phyloP scores from a whole-genome alignment of 1,140 invertebrate species.

The Zaprionus gabonicus region DNA sequence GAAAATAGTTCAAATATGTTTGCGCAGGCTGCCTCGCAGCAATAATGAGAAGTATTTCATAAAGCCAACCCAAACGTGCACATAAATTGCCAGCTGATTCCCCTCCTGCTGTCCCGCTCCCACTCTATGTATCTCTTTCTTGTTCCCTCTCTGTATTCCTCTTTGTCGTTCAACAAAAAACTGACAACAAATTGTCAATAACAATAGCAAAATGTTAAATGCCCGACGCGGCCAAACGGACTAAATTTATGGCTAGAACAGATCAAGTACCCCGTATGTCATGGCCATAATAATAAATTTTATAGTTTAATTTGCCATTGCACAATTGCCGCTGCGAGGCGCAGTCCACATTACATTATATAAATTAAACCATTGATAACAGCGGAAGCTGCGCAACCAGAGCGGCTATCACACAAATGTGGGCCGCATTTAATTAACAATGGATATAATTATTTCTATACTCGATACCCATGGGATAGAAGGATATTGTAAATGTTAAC shows the following conservation, averaged over 20 bases:
- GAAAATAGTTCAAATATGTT: slow-evolving; percentile 83
- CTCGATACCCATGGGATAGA: background rate
- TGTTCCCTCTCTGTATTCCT: background rate
- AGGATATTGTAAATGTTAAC: background rate
- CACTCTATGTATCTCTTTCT: slow-evolving; percentile 6
- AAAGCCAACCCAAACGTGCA: slow-evolving; percentile 45
- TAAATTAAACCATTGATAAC: slow-evolving; percentile 37
- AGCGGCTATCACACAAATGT: background rate
- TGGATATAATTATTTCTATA: background rate
- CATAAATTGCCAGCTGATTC: slow-evolving; percentile 40
- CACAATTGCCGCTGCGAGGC: slow-evolving; percentile 30
- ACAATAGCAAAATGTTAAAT: slow-evolving; percentile 68
- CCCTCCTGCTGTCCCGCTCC: background rate
- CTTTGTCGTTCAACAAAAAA: slow-evolving; percentile 42
- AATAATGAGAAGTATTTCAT: slow-evolving; percentile 81
- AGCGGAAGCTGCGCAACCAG: background rate
- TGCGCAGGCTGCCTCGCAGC: slow-evolving; percentile 41
- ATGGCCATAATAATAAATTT: slow-evolving; percentile 78
- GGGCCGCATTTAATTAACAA: slow-evolving; percentile 14
- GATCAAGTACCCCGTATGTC: slow-evolving; percentile 70
- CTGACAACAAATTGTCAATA: slow-evolving; percentile 81
- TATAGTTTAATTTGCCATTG: slow-evolving; percentile 68
- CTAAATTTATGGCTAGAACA: slow-evolving; percentile 73
- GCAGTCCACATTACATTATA: slow-evolving; percentile 20
- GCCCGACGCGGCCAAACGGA: slow-evolving; percentile 37